These are phyloP conservation scores for Cyanistes caeruleus DNA, from an alignment of 2,113 vertebrate genomes.

Conservation along the genomic window DNA sequence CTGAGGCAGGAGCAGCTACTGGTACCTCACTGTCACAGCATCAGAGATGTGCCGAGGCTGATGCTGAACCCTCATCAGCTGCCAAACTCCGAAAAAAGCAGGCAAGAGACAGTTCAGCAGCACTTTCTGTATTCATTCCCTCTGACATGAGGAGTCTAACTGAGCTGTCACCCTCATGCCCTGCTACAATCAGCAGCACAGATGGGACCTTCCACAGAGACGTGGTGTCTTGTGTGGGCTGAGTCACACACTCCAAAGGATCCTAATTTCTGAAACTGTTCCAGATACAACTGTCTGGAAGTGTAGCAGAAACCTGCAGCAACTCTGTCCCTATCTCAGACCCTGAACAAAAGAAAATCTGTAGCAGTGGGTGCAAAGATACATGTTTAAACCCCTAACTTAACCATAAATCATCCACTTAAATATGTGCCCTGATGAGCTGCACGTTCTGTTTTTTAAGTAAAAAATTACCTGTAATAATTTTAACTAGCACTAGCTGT, in stretches of 20 bases:
- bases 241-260: neutral
- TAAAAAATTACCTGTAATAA: neutral
- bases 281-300: neutral
- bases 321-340: neutral
- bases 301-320: neutral
- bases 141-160: neutral
- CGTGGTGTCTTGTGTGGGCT: neutral
- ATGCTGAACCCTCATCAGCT: neutral
- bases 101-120: neutral
- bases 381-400: neutral
- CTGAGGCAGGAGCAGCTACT: neutral
- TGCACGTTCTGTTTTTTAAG: neutral
- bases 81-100: neutral
- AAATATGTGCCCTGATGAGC: neutral
- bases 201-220: neutral
- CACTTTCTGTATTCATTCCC: neutral
- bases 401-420: neutral
- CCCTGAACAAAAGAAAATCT: neutral
- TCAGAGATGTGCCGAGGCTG: accelerated
- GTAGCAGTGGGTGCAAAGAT: neutral
- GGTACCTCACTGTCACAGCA: neutral
- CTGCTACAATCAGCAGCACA: neutral
- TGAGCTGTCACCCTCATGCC: neutral
- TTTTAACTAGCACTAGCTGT: neutral
- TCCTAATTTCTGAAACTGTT: neutral